Percentiles rank a stretch among this genome's conserved stretches.
phyloP scores from a whole-genome alignment of 2,797 vertebrate species.

The Enteromius mattozi region DNA sequence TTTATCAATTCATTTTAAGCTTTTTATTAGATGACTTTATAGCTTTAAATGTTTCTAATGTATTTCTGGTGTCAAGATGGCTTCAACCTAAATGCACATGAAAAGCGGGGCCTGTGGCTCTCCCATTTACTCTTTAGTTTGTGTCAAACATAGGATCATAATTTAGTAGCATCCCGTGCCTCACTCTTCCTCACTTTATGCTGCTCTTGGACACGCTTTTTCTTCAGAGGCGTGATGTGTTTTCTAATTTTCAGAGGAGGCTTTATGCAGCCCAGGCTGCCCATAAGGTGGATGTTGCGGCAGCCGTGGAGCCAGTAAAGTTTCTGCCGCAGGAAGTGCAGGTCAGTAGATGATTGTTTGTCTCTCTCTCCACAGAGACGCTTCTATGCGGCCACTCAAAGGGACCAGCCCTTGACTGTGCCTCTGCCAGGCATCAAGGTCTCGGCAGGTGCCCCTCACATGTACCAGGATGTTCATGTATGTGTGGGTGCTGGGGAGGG shows the following conservation, averaged over 20 bases:
- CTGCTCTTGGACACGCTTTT: not conserved
- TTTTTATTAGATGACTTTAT: not conserved
- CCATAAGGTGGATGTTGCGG: slow-evolving; percentile 75
- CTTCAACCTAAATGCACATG: not conserved
- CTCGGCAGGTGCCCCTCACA: slow-evolving; percentile 59
- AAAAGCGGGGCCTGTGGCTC: not conserved
- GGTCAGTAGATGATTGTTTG: slow-evolving; percentile 78
- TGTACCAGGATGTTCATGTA: slow-evolving; percentile 72
- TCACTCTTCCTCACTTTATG: not conserved
- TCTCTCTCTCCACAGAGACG: slow-evolving; percentile 68
- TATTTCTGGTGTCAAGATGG: not conserved
- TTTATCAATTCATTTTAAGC: not conserved
- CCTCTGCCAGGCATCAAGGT: slow-evolving; percentile 68
- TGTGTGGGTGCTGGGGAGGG: slow-evolving; percentile 54
- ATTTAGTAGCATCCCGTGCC: not conserved
- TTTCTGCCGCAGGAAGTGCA: slow-evolving; percentile 86
- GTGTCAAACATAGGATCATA: not conserved
- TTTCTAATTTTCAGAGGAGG: slow-evolving; percentile 81
- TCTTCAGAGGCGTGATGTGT: not conserved
- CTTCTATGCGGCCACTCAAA: slow-evolving; percentile 64
- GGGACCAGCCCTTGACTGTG: slow-evolving; percentile 63
- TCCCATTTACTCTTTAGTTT: not conserved
- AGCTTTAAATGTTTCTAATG: not conserved
- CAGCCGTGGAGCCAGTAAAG: slow-evolving; percentile 67
- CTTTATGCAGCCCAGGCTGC: slow-evolving; percentile 91